Evolutionary conservation across 2,888 invertebrate genomes (phyloP).

Genomic region (Cybosia mesomella): DNA sequence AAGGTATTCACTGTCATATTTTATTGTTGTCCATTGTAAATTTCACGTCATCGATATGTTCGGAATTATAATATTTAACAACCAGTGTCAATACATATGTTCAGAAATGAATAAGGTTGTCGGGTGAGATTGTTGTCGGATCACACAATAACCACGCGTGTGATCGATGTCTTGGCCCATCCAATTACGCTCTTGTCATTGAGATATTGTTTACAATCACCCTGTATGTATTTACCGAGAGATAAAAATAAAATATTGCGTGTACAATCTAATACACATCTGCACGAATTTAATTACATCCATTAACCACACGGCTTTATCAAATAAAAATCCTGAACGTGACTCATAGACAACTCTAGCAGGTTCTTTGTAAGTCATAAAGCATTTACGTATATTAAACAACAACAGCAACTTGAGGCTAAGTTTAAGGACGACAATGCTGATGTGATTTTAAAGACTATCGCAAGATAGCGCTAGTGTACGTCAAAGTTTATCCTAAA

Average conservation of each 20-base stretch:
- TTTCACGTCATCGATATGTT: not conserved
- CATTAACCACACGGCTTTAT: conserved; percentile 52
- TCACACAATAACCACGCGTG: conserved; percentile 58
- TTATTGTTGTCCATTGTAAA: not conserved
- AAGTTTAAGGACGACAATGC: not conserved
- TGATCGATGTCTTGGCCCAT: conserved; percentile 3
- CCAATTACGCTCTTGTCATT: conserved; percentile 76
- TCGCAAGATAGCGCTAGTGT: too few species aligned
- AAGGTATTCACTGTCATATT: not conserved
- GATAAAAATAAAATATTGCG: conserved; percentile 68
- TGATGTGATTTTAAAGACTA: not conserved
- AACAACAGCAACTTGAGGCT: not conserved
- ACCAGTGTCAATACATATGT: conserved; percentile 14
- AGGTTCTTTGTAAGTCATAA: not conserved
- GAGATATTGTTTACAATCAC: conserved; percentile 74
- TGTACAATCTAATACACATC: conserved; percentile 60
- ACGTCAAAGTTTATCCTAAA: too few species aligned
- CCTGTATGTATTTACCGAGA: conserved; percentile 71
- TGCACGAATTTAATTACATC: conserved; percentile 59
- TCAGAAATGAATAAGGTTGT: conserved; percentile 16
- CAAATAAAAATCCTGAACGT: conserved; percentile 6
- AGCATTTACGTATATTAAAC: not conserved
- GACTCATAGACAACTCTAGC: not conserved
- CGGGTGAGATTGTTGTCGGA: conserved; percentile 37
- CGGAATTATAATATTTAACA: not conserved